Percentiles rank a stretch among this genome's conserved stretches.
Evolutionary conservation across 2,113 vertebrate species (phyloP).

Genomic region (Thunnus maccoyii): DNA sequence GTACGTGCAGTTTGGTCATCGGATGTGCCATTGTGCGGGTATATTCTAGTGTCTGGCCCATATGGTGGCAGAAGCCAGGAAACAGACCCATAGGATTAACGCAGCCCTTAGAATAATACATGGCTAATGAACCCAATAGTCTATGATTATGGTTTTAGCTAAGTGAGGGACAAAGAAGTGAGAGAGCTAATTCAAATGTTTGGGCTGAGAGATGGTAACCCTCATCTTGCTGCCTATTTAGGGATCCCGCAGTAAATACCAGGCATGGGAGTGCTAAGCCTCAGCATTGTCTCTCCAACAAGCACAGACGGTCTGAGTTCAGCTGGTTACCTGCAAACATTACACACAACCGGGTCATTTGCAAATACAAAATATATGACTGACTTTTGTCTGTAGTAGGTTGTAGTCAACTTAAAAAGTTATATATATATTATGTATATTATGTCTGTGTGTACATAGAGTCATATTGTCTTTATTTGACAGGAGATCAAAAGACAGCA

Average conservation of each 20-base stretch:
- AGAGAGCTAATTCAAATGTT: conserved; percentile 64
- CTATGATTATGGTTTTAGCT: conserved; percentile 69
- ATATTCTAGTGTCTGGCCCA: conserved; percentile 51
- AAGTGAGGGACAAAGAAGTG: conserved; percentile 62
- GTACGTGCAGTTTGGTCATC: conserved; percentile 6
- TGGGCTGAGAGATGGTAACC: conserved; percentile 29
- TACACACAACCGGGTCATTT: not conserved
- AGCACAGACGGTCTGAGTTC: conserved; percentile 23
- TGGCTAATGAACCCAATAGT: conserved; percentile 64
- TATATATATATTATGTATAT: no score
- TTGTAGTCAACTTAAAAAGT: no score
- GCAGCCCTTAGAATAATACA: conserved; percentile 60
- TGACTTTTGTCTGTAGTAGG: no score
- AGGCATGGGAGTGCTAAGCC: conserved; percentile 32
- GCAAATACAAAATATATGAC: not conserved
- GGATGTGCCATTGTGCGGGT: conserved; percentile 21
- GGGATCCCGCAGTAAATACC: conserved; percentile 29
- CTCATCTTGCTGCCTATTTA: conserved; percentile 5
- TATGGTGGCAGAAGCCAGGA: conserved; percentile 65
- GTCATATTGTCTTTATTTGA: no score
- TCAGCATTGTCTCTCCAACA: conserved; percentile 32
- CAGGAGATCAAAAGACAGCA: no score
- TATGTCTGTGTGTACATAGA: no score
- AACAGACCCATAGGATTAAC: conserved; percentile 69
- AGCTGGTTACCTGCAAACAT: conserved; percentile 3